Percentiles rank a stretch among this genome's conserved stretches.
Evolutionary conservation across 2,888 invertebrate species (phyloP).

Genomic region (Erebia aethiops): DNA sequence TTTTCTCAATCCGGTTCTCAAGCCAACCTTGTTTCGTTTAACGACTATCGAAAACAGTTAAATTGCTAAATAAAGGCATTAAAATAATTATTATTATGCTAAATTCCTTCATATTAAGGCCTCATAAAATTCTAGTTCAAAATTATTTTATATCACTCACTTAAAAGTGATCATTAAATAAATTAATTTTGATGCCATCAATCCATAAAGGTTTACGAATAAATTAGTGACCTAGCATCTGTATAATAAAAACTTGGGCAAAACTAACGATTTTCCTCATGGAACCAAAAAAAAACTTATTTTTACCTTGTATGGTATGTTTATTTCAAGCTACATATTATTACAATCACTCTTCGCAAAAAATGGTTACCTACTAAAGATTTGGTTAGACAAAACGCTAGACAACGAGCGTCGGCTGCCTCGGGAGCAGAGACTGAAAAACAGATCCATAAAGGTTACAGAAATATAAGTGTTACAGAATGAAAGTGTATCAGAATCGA

Average conservation of each 20-base stretch:
- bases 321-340: conserved; percentile 2
- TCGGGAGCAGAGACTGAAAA: too few relatives aligned
- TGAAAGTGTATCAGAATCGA: too few relatives aligned
- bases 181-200: neutral
- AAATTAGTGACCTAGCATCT: conserved; percentile 1
- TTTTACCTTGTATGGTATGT: neutral
- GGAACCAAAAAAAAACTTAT: neutral
- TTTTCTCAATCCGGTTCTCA: neutral
- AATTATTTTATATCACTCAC: neutral
- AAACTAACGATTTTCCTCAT: conserved; percentile 5
- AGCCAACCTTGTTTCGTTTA: neutral
- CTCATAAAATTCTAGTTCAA: neutral
- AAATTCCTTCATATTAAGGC: conserved; percentile 5
- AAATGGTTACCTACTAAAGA: neutral
- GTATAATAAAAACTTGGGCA: neutral
- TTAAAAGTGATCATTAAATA: neutral
- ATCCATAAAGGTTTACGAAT: neutral
- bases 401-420: neutral
- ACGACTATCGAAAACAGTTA: neutral
- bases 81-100: neutral
- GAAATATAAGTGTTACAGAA: too few relatives aligned
- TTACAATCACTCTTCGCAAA: conserved; percentile 1
- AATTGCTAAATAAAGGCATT: neutral
- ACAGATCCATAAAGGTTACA: too few relatives aligned
- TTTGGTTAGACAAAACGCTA: neutral